A percentile compares a stretch with the other conserved stretches of the same genome.
These are phyloP conservation scores for Pasiphila rectangulata DNA, from an alignment of 2,888 invertebrate genomes.

Conservation along the genomic window DNA sequence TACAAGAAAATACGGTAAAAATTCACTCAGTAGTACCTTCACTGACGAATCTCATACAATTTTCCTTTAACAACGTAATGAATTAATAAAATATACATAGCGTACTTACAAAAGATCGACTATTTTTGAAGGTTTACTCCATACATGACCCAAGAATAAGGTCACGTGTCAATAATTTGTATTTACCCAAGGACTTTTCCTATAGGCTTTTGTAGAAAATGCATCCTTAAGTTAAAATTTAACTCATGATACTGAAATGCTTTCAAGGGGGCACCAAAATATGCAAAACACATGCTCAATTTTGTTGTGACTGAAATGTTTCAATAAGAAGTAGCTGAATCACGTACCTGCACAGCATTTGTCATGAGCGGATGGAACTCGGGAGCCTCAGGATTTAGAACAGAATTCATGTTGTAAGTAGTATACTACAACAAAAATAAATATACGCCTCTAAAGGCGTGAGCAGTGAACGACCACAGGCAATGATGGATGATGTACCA, in stretches of 20 bases:
- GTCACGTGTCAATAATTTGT: slow-evolving; percentile 21
- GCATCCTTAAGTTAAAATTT: neutral
- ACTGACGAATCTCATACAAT: too few relatives aligned
- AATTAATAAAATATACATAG: neutral
- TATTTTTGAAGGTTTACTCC: slow-evolving; percentile 6
- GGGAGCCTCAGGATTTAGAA: slow-evolving; percentile 67
- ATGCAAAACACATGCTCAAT: slow-evolving; percentile 53
- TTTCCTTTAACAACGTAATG: neutral
- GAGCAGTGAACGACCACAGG: neutral
- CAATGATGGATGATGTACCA: neutral
- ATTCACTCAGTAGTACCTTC: too few relatives aligned
- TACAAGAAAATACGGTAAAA: too few relatives aligned
- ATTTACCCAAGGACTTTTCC: slow-evolving; percentile 12
- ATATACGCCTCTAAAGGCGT: slow-evolving; percentile 10
- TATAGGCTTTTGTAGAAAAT: neutral
- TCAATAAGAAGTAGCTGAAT: slow-evolving; percentile 28
- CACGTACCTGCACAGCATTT: slow-evolving; percentile 58
- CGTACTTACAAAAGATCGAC: neutral
- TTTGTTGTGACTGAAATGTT: slow-evolving; percentile 30
- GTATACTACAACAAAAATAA: slow-evolving; percentile 15
- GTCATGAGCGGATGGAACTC: slow-evolving; percentile 63
- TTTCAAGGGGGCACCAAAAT: slow-evolving; percentile 8
- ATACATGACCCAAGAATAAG: slow-evolving; percentile 25
- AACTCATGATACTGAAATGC: slow-evolving; percentile 17
- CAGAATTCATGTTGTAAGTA: slow-evolving; percentile 55